These are phyloP conservation scores for Streptopelia turtur DNA, from an alignment of 2,797 vertebrate species.

Conservation along the genomic window DNA sequence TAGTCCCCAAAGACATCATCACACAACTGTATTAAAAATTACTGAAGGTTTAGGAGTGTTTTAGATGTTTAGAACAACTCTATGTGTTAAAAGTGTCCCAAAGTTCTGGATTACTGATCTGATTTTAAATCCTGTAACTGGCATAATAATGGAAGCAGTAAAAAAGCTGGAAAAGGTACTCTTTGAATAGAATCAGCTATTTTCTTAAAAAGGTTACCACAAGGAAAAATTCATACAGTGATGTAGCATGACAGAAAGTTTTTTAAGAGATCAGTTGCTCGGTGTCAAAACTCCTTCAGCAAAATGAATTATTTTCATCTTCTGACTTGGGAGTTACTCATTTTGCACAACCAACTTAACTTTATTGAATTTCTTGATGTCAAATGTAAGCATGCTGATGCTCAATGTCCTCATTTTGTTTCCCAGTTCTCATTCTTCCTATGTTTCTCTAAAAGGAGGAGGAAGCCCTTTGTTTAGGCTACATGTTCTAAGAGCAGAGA, in stretches of 20 bases:
- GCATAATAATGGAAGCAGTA: background rate
- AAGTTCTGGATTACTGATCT: background rate
- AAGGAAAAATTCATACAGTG: background rate
- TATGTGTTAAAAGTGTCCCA: background rate
- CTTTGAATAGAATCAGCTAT: slow-evolving; percentile 32
- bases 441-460: slow-evolving; percentile 54
- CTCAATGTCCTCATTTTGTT: slow-evolving; percentile 37
- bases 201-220: slow-evolving; percentile 5
- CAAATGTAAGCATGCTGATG: slow-evolving; percentile 28
- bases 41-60: background rate
- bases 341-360: slow-evolving; percentile 32
- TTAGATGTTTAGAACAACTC: background rate
- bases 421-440: slow-evolving; percentile 64
- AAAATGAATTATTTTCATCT: background rate
- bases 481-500: slow-evolving; percentile 62
- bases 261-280: slow-evolving; percentile 15
- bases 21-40: background rate
- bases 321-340: background rate
- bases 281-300: background rate
- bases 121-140: slow-evolving; percentile 6
- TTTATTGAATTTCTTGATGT: slow-evolving; percentile 54
- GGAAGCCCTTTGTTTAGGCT: slow-evolving; percentile 81
- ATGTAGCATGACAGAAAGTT: background rate
- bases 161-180: background rate
- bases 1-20: background rate